Percentiles rank a stretch among this genome's conserved stretches.
Conservation (phyloP, 1,140 invertebrate species). For the Zaprionus gabonicus region DNA sequence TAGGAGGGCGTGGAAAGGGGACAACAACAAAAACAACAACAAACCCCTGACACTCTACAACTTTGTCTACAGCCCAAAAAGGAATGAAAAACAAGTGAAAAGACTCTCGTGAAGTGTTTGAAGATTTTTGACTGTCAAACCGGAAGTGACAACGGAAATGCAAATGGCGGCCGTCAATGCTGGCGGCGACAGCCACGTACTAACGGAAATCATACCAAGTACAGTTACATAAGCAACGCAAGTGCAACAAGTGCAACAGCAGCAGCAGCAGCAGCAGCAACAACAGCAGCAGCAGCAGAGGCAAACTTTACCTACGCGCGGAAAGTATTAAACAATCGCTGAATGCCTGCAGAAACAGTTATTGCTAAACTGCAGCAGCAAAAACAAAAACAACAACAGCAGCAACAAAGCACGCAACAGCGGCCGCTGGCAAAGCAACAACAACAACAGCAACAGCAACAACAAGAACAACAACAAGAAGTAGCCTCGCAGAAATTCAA, state of each 20-base stretch:
- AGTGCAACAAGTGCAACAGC: conserved; percentile 12
- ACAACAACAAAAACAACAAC: conserved; percentile 30
- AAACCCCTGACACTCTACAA: not conserved
- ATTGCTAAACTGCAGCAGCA: conserved; percentile 59
- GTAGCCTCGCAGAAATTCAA: conserved; percentile 51
- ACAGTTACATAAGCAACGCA: not conserved
- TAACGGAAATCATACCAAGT: not conserved
- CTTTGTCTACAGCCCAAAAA: not conserved
- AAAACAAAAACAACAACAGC: conserved; percentile 45
- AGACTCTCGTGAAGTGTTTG: not conserved
- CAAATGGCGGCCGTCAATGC: conserved; percentile 23
- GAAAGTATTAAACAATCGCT: conserved; percentile 64
- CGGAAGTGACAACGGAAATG: not conserved
- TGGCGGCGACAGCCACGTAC: not conserved
- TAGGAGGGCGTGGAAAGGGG: conserved; percentile 1
- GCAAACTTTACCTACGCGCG: conserved; percentile 58
- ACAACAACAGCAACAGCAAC: conserved; percentile 44
- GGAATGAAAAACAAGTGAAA: not conserved
- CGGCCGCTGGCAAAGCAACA: conserved; percentile 21
- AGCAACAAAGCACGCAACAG: conserved; percentile 24
- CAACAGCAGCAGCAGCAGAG: conserved; percentile 5
- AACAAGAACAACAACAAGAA: conserved; percentile 39
- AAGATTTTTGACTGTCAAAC: not conserved
- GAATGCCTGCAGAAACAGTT: conserved; percentile 72
- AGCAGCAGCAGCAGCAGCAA: conserved; percentile 8